These are phyloP conservation scores for Bombus balteatus DNA, from an alignment of 1,140 invertebrate species.

Conservation along the genomic window DNA sequence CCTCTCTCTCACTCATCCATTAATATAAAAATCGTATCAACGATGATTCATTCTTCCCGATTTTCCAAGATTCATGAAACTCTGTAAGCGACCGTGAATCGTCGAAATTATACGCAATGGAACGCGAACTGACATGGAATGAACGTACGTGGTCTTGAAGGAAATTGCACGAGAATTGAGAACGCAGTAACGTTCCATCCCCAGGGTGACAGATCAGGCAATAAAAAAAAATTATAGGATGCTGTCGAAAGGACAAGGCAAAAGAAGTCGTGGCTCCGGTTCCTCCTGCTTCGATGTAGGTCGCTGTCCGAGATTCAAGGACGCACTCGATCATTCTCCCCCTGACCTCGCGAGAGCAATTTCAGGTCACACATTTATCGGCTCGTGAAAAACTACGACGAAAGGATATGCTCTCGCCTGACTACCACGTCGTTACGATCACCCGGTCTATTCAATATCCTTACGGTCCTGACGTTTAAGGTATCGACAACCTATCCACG, in stretches of 20 bases:
- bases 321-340: conserved; percentile 49
- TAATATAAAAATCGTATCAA: neutral
- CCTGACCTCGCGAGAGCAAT: conserved; percentile 10
- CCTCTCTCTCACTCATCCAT: too few relatives aligned
- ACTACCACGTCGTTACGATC: neutral
- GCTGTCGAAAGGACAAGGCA: neutral
- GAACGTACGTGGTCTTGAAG: neutral
- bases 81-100: neutral
- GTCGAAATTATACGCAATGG: neutral
- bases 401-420: neutral
- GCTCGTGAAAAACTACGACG: neutral
- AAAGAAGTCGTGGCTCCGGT: neutral
- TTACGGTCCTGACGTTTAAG: neutral
- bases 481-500: conserved; percentile 19
- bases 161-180: neutral
- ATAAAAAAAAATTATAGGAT: neutral
- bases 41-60: too few relatives aligned
- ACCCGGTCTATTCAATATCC: neutral
- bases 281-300: conserved; percentile 27
- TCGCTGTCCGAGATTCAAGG: conserved; percentile 53
- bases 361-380: conserved; percentile 44
- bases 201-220: neutral
- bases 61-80: neutral
- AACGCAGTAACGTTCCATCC: neutral
- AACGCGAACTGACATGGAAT: neutral